A percentile compares a stretch with the other conserved stretches of the same genome.
Conservation (phyloP, 1,140 invertebrate genomes). For the Hesperophylax magnus region DNA sequence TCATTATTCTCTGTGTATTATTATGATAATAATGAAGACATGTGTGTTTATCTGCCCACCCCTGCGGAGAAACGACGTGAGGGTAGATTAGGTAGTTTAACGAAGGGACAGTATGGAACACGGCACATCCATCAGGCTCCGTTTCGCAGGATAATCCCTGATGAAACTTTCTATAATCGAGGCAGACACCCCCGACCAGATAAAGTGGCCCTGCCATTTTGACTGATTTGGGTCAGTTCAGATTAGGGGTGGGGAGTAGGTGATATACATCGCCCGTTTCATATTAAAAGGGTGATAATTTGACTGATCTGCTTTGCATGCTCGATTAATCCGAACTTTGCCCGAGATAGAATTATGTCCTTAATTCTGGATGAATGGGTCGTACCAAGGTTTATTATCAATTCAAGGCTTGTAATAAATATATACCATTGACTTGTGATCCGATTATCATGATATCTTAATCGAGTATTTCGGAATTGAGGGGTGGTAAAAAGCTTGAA, state of each 20-base stretch:
- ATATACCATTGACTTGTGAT: too few species aligned
- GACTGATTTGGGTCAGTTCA: not conserved
- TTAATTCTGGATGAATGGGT: too few species aligned
- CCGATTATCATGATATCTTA: too few species aligned
- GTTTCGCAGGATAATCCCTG: not conserved
- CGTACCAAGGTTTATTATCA: too few species aligned
- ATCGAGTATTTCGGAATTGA: too few species aligned
- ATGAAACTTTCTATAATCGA: not conserved
- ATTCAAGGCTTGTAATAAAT: too few species aligned
- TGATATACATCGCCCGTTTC: not conserved
- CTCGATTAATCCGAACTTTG: not conserved
- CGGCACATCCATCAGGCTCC: not conserved
- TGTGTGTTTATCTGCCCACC: not conserved
- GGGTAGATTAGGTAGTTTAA: too few species aligned
- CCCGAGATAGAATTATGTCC: too few species aligned
- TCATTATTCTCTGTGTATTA: too few species aligned
- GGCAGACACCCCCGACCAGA: not conserved
- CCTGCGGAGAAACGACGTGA: too few species aligned
- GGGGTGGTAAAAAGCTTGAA: too few species aligned
- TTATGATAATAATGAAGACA: not conserved
- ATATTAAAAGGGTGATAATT: conserved; percentile 4
- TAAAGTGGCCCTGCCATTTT: not conserved
- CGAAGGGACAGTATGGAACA: not conserved
- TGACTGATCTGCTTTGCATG: not conserved
- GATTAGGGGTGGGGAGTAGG: not conserved